These are phyloP conservation scores for Drosophila putrida DNA, from an alignment of 2,888 invertebrate genomes.

Conservation along the genomic window DNA sequence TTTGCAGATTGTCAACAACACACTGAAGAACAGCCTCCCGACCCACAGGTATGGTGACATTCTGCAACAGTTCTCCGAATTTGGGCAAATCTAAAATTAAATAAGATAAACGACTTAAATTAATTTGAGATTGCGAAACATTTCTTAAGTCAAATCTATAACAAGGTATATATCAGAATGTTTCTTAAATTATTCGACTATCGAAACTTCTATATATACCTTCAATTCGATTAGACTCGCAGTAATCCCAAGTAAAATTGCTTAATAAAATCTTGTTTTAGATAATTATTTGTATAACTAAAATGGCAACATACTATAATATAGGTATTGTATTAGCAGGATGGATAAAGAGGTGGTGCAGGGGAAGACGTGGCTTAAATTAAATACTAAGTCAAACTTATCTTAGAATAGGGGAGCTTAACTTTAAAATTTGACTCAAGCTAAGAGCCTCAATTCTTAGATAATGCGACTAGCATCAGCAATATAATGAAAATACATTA, in stretches of 20 bases:
- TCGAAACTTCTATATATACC: conserved; percentile 70
- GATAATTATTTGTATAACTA: too few species aligned
- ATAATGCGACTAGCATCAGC: conserved; percentile 51
- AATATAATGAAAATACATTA: too few species aligned
- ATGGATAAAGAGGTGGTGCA: too few species aligned
- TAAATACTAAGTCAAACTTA: conserved; percentile 43
- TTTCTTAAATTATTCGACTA: conserved; percentile 40
- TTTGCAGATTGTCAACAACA: conserved; percentile 89
- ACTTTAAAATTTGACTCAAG: conserved; percentile 51
- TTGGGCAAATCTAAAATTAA: conserved; percentile 88
- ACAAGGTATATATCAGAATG: conserved; percentile 68
- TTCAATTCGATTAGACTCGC: conserved; percentile 50
- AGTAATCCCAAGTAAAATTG: neutral
- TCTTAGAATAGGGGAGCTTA: conserved; percentile 77
- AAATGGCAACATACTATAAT: too few species aligned
- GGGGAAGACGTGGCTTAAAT: neutral
- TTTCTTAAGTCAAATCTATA: conserved; percentile 42
- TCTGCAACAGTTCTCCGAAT: conserved; percentile 89
- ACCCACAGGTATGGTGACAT: conserved; percentile 89
- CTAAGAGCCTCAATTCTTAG: conserved; percentile 72
- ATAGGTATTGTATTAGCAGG: too few species aligned
- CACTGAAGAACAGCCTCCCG: conserved; percentile 89
- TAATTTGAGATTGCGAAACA: neutral
- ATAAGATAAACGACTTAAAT: neutral
- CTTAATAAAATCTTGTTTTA: too few species aligned